Evolutionary conservation across 2,113 vertebrate genomes (phyloP).

Genomic region (Barnardius zonarius): DNA sequence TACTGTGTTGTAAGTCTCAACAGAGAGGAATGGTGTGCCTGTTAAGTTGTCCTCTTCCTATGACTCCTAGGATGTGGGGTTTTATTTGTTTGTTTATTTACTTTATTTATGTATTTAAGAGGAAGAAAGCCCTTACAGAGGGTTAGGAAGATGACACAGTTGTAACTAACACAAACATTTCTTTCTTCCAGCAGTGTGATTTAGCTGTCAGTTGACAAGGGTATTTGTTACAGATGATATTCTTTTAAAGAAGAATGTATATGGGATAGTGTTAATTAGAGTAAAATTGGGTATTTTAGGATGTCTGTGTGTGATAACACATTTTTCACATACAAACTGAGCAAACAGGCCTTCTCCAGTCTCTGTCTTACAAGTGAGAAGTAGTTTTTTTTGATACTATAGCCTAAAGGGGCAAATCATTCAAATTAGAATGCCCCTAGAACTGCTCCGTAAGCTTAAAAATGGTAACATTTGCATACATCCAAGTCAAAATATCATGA

Average conservation of each 20-base stretch:
- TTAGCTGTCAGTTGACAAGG: background rate
- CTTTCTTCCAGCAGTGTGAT: background rate
- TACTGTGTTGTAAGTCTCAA: background rate
- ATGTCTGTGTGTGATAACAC: background rate
- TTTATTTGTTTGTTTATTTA: background rate
- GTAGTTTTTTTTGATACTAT: background rate
- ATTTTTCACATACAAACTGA: background rate
- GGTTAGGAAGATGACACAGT: background rate
- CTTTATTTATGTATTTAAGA: background rate
- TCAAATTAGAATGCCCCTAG: background rate
- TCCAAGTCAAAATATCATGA: background rate
- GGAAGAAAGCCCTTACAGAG: background rate
- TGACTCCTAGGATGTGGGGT: background rate
- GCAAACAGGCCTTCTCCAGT: background rate
- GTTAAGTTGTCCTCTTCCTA: background rate
- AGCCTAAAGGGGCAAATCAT: background rate
- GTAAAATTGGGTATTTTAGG: background rate
- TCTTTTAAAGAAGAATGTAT: background rate
- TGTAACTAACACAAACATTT: background rate
- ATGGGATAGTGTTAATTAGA: background rate
- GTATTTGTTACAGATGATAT: background rate
- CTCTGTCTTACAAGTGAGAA: background rate
- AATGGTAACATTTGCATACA: background rate
- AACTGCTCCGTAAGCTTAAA: background rate
- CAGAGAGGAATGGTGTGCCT: background rate